phyloP scores from a whole-genome alignment of 2,113 vertebrate species.

The Rhea pennata region DNA sequence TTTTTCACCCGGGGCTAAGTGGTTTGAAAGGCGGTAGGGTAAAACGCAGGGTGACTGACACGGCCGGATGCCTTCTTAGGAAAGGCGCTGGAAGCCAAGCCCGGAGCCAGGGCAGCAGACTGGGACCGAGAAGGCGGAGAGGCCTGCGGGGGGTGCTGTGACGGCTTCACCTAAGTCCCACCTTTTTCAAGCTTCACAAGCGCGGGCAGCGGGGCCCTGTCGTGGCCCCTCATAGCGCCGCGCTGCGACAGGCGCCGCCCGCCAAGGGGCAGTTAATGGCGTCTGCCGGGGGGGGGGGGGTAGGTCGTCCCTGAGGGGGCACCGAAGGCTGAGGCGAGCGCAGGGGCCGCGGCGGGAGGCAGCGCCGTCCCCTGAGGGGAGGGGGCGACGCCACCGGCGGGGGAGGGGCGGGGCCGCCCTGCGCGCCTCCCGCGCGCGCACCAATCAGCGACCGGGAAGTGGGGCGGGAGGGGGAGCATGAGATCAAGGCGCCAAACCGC shows the following conservation, averaged over 20 bases:
- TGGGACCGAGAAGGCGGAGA: fast-evolving
- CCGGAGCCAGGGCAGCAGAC: fast-evolving
- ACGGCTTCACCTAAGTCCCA: too few species aligned
- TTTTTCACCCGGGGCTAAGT: background rate
- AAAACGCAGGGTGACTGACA: fast-evolving
- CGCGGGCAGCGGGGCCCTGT: too few species aligned
- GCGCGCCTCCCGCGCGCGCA: too few species aligned
- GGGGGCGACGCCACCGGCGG: fast-evolving
- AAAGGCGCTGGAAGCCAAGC: fast-evolving
- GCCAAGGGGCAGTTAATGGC: too few species aligned
- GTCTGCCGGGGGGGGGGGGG: too few species aligned
- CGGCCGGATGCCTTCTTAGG: background rate
- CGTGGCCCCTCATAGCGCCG: too few species aligned
- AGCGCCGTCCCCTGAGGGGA: fast-evolving
- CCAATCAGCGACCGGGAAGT: background rate
- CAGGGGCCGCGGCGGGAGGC: background rate
- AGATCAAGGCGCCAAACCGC: background rate
- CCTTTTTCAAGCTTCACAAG: too few species aligned
- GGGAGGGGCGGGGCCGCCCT: fast-evolving
- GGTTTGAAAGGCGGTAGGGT: fast-evolving
- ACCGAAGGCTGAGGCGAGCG: too few species aligned
- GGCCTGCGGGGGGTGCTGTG: fast-evolving
- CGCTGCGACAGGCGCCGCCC: too few species aligned
- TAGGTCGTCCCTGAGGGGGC: too few species aligned
- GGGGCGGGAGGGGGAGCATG: background rate